Evolutionary conservation across 2,888 invertebrate genomes (phyloP).

Genomic region (Panopea generosa): DNA sequence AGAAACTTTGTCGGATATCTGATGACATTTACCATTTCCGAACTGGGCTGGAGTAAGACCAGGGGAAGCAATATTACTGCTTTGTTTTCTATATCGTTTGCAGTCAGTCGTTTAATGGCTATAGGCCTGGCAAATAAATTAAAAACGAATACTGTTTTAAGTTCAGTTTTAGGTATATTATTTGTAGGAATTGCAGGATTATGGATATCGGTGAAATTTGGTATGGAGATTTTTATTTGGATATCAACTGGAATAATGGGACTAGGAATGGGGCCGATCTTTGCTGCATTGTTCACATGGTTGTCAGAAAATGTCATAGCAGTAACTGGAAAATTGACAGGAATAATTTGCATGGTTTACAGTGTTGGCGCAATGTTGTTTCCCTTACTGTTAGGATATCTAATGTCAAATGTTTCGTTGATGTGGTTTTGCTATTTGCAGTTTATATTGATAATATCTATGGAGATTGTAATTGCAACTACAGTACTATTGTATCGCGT

Average conservation of each 20-base stretch:
- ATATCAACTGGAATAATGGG: slow-evolving; percentile 82
- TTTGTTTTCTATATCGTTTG: slow-evolving; percentile 85
- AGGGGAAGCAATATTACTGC: slow-evolving; percentile 82
- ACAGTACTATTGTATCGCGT: no score
- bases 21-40: slow-evolving; percentile 82
- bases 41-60: slow-evolving; percentile 79
- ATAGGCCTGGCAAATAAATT: slow-evolving; percentile 82
- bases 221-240: slow-evolving; percentile 72
- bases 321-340: slow-evolving; percentile 84
- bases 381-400: slow-evolving; percentile 79
- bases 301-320: slow-evolving; percentile 83
- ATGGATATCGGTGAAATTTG: slow-evolving; percentile 47
- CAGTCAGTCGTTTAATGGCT: slow-evolving; percentile 81
- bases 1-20: slow-evolving; percentile 84
- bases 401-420: slow-evolving; percentile 63
- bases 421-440: slow-evolving; percentile 66
- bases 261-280: slow-evolving; percentile 85
- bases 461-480: neutral
- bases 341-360: slow-evolving; percentile 83
- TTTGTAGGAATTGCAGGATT: slow-evolving; percentile 53
- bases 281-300: slow-evolving; percentile 85
- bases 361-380: slow-evolving; percentile 84
- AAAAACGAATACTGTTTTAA: slow-evolving; percentile 80
- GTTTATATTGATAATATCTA: slow-evolving; percentile 21
- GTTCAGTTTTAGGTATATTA: slow-evolving; percentile 68